A percentile compares a stretch with the other conserved stretches of the same genome.
These are phyloP conservation scores for Ceratina japonica DNA, from an alignment of 1,140 invertebrate species.

Conservation along the genomic window DNA sequence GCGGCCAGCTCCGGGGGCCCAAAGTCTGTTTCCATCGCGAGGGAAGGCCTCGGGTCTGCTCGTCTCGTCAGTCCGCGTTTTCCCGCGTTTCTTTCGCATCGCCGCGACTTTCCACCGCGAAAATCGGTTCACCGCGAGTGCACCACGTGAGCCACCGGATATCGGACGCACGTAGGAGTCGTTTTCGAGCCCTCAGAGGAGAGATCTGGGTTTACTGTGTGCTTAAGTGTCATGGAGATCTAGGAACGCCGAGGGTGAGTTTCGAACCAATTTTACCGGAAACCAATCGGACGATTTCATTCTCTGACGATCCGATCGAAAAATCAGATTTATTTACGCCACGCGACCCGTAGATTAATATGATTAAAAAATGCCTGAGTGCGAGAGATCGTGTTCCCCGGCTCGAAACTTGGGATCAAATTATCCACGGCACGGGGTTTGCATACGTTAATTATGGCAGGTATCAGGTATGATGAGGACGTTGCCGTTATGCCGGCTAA, in stretches of 20 bases:
- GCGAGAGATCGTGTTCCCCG: no score
- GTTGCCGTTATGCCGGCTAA: background rate
- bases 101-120: constrained; percentile 18
- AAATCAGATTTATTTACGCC: no score
- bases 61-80: constrained; percentile 45
- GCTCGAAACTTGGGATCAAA: background rate
- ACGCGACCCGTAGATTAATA: no score
- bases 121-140: constrained; percentile 41
- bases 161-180: background rate
- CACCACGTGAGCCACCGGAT: constrained; percentile 38
- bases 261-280: background rate
- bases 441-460: background rate
- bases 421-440: no score
- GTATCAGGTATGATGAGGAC: background rate
- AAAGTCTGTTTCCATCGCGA: constrained; percentile 70
- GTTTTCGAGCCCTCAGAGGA: background rate
- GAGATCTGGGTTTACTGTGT: constrained; percentile 58
- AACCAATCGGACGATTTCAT: no score
- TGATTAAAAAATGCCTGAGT: no score
- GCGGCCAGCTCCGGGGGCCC: constrained; percentile 60
- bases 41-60: constrained; percentile 68
- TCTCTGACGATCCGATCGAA: no score
- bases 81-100: constrained; percentile 38
- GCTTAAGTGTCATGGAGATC: constrained; percentile 64
- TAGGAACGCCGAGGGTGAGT: constrained; percentile 64